phyloP scores from a whole-genome alignment of 2,797 vertebrate genomes.

The Hyperoplus immaculatus region DNA sequence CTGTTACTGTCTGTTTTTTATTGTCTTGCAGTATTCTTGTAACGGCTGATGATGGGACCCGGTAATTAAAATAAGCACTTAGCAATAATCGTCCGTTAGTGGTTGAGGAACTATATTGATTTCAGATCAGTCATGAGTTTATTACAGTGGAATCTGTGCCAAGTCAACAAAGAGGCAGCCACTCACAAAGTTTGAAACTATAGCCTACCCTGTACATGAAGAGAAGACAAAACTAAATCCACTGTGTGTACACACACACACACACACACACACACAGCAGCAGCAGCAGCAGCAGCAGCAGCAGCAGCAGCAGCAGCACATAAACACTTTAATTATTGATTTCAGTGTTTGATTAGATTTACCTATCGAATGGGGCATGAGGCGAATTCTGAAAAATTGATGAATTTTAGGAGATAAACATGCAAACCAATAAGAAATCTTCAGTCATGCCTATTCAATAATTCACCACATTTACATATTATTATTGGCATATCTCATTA shows the following conservation, averaged over 20 bases:
- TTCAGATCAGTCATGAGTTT: slow-evolving; percentile 69
- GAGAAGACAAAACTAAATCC: slow-evolving; percentile 26
- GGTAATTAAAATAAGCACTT: slow-evolving; percentile 69
- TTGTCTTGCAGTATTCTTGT: slow-evolving; percentile 18
- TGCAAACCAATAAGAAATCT: slow-evolving; percentile 80
- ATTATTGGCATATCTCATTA: slow-evolving; percentile 87
- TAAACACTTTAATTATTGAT: slow-evolving; percentile 81
- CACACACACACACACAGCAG: slow-evolving; percentile 20
- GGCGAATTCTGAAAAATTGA: slow-evolving; percentile 74
- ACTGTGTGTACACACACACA: slow-evolving; percentile 9
- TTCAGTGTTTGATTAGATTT: slow-evolving; percentile 78
- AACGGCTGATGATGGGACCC: slow-evolving; percentile 41
- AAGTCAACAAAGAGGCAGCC: slow-evolving; percentile 34
- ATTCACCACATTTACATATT: slow-evolving; percentile 86
- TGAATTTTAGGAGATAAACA: slow-evolving; percentile 80
- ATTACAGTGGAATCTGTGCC: slow-evolving; percentile 53
- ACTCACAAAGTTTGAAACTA: slow-evolving; percentile 53
- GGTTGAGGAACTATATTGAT: slow-evolving; percentile 71
- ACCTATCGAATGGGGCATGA: slow-evolving; percentile 72
- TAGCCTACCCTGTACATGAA: slow-evolving; percentile 38
- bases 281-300: slow-evolving; percentile 13
- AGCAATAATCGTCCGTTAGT: slow-evolving; percentile 54
- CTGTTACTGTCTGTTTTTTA: slow-evolving; percentile 8
- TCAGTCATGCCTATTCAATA: slow-evolving; percentile 84
- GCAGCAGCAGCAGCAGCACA: slow-evolving; percentile 28